These are phyloP conservation scores for Pseudomyrmex gracilis DNA, from an alignment of 1,140 invertebrate genomes.

Conservation along the genomic window DNA sequence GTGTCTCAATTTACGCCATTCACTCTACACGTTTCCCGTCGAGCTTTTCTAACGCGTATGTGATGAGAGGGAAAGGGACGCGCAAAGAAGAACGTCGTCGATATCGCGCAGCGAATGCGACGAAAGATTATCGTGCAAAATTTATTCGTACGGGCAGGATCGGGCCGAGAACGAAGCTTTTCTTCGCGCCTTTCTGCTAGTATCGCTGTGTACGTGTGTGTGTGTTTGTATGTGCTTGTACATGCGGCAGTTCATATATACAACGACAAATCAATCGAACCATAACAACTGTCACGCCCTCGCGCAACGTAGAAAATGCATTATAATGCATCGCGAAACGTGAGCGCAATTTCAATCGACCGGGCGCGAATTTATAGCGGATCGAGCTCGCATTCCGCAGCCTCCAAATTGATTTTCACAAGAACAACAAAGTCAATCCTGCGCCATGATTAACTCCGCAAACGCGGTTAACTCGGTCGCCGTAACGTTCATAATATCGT, in stretches of 20 bases:
- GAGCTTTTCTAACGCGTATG: conserved; percentile 16
- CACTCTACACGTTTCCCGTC: conserved; percentile 4
- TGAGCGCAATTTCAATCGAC: conserved; percentile 75
- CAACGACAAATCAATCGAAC: conserved; percentile 75
- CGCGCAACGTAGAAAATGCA: conserved; percentile 74
- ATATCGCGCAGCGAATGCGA: conserved; percentile 29
- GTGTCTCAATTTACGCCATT: conserved; percentile 47
- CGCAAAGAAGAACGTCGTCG: conserved; percentile 18
- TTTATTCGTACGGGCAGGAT: conserved; percentile 62
- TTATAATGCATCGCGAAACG: conserved; percentile 77
- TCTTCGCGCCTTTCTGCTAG: conserved; percentile 11
- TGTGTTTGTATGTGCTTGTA: too few relatives aligned
- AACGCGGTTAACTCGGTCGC: neutral
- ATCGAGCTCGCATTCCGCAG: conserved; percentile 62
- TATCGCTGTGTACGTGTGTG: neutral
- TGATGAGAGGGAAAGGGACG: neutral
- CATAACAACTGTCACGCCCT: conserved; percentile 73
- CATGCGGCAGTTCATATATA: conserved; percentile 16
- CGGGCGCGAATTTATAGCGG: conserved; percentile 71
- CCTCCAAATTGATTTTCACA: conserved; percentile 69
- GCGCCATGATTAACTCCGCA: conserved; percentile 24
- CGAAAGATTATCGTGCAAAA: conserved; percentile 67
- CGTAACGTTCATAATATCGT: too few relatives aligned
- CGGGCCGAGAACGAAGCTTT: neutral
- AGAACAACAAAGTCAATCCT: conserved; percentile 57